Base-by-base conservation (phyloP, 1,140 invertebrate species). In the Drosophila prosaltans region DNA sequence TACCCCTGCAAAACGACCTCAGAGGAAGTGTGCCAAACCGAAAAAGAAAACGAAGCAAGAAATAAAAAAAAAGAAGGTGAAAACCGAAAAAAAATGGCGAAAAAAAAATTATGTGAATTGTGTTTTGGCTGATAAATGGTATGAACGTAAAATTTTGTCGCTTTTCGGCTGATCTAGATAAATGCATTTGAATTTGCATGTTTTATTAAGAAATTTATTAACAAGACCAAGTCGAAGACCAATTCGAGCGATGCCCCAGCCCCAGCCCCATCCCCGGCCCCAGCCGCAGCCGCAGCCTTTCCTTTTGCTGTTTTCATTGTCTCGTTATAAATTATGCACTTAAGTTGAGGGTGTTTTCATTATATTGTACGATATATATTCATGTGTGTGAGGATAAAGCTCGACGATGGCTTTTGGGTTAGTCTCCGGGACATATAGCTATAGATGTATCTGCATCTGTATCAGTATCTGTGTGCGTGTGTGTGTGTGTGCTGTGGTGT, bases 181-280 rank as follows among this genome's bases (percentile, higher is more conserved):
- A 89, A 89, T 89, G 84, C 81, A 89, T 89, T 89, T 89, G 85
- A 89, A 90, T 89, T 90, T 89, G 84, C 81, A 81, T 89, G 74
- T 89, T 89, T 89, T 89, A 89, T 89, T 89, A 89, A 89, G 84
- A 89, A 89, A 89, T 89, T 89, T 89, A 89, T 89, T 89, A 89
- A 89, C 84, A 79, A 77, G 78, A 66, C 72, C 45, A 55, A 78
- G 61, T 51, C 57, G 64, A 59, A 11, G n/a, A 30, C 45, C 16
- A 2, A 39, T 36, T 36, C 32, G 32, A 36, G 6, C 32, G 32
- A 36, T 36, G 32, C 32, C 30, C 58, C 43, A 55, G 63, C 72
- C 66, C 74, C 67, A 63, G 61, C 72, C 45, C 54, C 66, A 39
- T 51, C 45, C 64, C 45, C 75, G 28, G 16, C 16, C 16, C 16